phyloP scores from a whole-genome alignment of 2,113 vertebrate genomes.

The Proteles cristata region DNA sequence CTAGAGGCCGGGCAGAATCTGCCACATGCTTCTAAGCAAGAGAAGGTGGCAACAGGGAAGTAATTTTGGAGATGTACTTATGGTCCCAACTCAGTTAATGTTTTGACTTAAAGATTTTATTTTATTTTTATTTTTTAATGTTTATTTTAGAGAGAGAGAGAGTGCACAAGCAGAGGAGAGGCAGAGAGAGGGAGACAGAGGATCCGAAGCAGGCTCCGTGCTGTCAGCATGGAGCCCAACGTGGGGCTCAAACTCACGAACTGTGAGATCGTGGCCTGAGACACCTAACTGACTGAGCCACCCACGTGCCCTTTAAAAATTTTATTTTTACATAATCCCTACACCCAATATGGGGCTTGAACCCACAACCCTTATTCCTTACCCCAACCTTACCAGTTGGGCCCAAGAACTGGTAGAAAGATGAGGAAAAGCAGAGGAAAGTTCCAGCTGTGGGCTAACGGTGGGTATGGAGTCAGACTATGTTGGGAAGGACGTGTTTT shows the following conservation, averaged over 20 bases:
- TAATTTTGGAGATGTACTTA: background rate
- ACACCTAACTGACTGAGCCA: too few species aligned
- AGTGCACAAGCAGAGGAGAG: too few species aligned
- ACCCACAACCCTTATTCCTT: background rate
- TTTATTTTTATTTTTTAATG: background rate
- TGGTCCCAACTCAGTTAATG: background rate
- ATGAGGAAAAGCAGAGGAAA: background rate
- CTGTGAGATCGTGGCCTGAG: too few species aligned
- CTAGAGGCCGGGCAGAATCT: background rate
- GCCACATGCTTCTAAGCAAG: background rate
- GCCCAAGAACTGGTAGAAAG: constrained; percentile 12
- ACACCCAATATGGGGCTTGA: background rate
- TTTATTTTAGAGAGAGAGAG: too few species aligned
- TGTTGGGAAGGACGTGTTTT: background rate
- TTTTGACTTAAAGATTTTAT: background rate
- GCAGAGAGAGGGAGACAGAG: too few species aligned
- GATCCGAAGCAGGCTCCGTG: too few species aligned
- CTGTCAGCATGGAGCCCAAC: too few species aligned
- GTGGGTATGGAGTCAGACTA: background rate
- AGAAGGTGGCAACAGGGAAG: background rate
- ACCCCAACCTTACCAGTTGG: background rate
- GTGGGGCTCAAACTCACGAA: too few species aligned
- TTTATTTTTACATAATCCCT: background rate
- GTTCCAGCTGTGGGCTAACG: background rate
- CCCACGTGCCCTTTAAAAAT: too few species aligned